Evolutionary conservation across 1,140 invertebrate genomes (phyloP).

Genomic region (Caenorhabditis briggsae): DNA sequence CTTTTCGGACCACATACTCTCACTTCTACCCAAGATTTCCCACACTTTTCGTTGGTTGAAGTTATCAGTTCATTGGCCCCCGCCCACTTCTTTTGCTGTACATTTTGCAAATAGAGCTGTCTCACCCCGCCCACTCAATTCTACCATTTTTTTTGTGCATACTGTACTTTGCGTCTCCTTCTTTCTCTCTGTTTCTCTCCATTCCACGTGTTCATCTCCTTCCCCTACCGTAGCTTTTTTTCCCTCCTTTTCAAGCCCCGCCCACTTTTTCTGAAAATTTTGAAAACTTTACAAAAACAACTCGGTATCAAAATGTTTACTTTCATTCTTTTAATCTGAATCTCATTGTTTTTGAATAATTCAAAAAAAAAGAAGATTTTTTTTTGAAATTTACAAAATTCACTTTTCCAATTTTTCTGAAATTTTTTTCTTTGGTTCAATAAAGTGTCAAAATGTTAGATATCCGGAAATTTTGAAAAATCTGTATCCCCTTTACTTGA

Average conservation of each 20-base stretch:
- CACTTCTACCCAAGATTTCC: neutral
- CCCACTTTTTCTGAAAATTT: too few relatives aligned
- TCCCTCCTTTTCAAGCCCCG: neutral
- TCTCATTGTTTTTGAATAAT: too few relatives aligned
- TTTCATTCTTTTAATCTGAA: too few relatives aligned
- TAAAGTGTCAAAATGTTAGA: too few relatives aligned
- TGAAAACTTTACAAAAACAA: neutral
- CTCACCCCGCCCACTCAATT: neutral
- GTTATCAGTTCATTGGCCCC: neutral
- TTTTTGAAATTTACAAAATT: neutral
- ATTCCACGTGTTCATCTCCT: neutral
- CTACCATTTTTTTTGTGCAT: neutral
- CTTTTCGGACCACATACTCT: neutral
- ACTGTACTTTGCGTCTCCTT: neutral
- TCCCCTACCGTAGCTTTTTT: conserved; percentile 13
- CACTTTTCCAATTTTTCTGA: neutral
- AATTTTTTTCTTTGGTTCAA: neutral
- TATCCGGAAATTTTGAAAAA: too few relatives aligned
- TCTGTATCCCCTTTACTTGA: too few relatives aligned
- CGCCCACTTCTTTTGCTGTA: neutral
- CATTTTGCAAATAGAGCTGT: neutral
- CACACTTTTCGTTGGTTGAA: conserved; percentile 5
- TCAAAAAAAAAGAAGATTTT: too few relatives aligned
- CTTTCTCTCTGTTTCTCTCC: neutral
- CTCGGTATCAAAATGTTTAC: too few relatives aligned